These are phyloP conservation scores for Quadroppia sp. DNA, from an alignment of 2,888 invertebrate genomes.

Conservation along the genomic window DNA sequence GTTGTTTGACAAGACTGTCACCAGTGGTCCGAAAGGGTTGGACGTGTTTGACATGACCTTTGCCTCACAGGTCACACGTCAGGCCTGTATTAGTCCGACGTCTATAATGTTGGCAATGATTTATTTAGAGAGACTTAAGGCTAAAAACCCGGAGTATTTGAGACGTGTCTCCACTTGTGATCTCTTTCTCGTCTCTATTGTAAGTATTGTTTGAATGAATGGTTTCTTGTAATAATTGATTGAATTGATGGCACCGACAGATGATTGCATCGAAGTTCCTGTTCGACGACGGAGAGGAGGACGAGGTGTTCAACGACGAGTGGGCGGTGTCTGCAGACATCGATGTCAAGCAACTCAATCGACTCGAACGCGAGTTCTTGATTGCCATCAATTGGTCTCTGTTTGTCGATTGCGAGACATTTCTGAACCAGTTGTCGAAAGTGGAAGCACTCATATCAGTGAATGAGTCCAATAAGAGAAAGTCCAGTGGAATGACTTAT, in stretches of 20 bases:
- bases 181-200: constrained; percentile 89
- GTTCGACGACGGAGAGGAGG: constrained; percentile 86
- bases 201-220: constrained; percentile 53
- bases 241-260: constrained; percentile 56
- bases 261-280: constrained; percentile 95
- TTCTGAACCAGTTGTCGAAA: constrained; percentile 34
- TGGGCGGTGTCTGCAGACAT: constrained; percentile 85
- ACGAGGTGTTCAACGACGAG: constrained; percentile 82
- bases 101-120: constrained; percentile 86
- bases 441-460: constrained; percentile 37
- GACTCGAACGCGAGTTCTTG: constrained; percentile 80
- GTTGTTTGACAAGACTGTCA: constrained; percentile 62
- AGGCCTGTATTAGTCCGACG: constrained; percentile 83
- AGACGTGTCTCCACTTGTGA: constrained; percentile 79
- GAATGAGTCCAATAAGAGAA: constrained; percentile 37
- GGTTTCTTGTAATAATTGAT: neutral
- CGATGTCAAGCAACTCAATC: constrained; percentile 67
- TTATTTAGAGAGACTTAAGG: constrained; percentile 82
- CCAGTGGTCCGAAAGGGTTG: constrained; percentile 49
- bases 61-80: constrained; percentile 53
- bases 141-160: constrained; percentile 74
- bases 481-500: constrained; percentile 38
- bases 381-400: constrained; percentile 65
- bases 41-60: constrained; percentile 52
- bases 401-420: constrained; percentile 40